These are phyloP conservation scores for Apistogramma diplotaenia DNA, from an alignment of 2,113 vertebrate species.

Conservation along the genomic window DNA sequence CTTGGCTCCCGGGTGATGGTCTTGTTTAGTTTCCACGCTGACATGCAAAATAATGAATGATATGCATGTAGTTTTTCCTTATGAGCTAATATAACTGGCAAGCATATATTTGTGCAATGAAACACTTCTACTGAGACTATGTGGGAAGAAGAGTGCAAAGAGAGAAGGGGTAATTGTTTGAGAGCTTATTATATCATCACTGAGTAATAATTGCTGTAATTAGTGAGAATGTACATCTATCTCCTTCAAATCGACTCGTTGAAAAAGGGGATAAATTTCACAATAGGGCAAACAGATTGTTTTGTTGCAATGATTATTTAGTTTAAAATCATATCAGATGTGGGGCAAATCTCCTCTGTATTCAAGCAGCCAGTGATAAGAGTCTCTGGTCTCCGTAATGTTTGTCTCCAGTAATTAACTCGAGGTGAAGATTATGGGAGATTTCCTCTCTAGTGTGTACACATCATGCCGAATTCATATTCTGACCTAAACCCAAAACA, in stretches of 20 bases:
- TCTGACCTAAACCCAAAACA: constrained; percentile 69
- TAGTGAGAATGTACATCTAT: constrained; percentile 65
- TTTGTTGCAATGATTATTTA: constrained; percentile 69
- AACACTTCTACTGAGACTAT: constrained; percentile 39
- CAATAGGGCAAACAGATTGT: constrained; percentile 75
- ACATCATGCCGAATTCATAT: constrained; percentile 70
- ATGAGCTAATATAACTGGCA: constrained; percentile 42
- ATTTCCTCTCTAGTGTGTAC: constrained; percentile 66
- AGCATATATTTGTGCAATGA: constrained; percentile 47
- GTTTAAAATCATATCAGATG: constrained; percentile 76
- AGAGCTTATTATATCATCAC: constrained; percentile 73
- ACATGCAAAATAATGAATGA: constrained; percentile 43
- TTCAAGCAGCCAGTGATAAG: constrained; percentile 61
- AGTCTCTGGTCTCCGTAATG: constrained; percentile 64
- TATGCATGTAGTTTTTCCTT: constrained; percentile 42
- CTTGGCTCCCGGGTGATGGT: constrained; percentile 53
- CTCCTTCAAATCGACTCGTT: constrained; percentile 56
- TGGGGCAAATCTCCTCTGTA: constrained; percentile 61
- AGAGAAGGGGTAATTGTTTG: constrained; percentile 65
- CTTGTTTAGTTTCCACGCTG: constrained; percentile 46
- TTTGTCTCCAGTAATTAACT: constrained; percentile 78
- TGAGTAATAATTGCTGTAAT: constrained; percentile 74
- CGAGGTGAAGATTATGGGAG: constrained; percentile 77
- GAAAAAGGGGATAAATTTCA: constrained; percentile 63
- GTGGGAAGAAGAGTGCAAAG: constrained; percentile 47